Percentiles rank a stretch among this genome's conserved stretches.
Evolutionary conservation across 37 sponge, comb jelly and placozoan species (phyloP).

Genomic region (Hexactinellida sp.): DNA sequence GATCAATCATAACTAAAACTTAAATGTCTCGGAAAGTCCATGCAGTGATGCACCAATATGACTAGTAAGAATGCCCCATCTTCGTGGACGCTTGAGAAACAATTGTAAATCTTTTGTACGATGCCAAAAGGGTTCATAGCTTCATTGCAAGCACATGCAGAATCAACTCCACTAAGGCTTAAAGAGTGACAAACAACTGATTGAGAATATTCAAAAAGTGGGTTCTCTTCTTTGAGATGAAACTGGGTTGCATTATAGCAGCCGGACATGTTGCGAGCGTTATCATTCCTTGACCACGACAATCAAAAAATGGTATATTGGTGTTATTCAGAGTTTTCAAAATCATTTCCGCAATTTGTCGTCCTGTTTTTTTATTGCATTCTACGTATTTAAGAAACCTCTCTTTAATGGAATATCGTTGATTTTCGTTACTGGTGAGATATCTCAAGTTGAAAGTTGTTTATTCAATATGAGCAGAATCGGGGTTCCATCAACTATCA

Average conservation of each 20-base stretch:
- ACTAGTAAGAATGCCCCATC: background rate
- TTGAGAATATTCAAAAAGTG: background rate
- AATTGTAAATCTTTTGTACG: conserved; percentile 2
- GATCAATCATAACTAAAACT: background rate
- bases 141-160: conserved; percentile 13
- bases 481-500: too few relatives aligned
- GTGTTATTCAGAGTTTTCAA: too few relatives aligned
- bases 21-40: too few relatives aligned
- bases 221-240: background rate
- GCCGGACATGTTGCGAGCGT: background rate
- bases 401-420: background rate
- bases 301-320: too few relatives aligned
- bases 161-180: conserved; percentile 7
- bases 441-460: background rate
- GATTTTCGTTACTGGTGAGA: background rate
- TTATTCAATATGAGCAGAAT: background rate
- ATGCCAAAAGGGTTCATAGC: background rate
- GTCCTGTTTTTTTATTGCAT: background rate
- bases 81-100: background rate
- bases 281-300: too few relatives aligned
- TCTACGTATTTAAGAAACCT: background rate
- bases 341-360: too few relatives aligned
- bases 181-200: conserved; percentile 1
- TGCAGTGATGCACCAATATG: conserved; percentile 17
- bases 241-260: conserved; percentile 10